A percentile compares a stretch with the other conserved stretches of the same genome.
phyloP scores from a whole-genome alignment of 2,797 vertebrate species.

The Coregonus ussuriensis region DNA sequence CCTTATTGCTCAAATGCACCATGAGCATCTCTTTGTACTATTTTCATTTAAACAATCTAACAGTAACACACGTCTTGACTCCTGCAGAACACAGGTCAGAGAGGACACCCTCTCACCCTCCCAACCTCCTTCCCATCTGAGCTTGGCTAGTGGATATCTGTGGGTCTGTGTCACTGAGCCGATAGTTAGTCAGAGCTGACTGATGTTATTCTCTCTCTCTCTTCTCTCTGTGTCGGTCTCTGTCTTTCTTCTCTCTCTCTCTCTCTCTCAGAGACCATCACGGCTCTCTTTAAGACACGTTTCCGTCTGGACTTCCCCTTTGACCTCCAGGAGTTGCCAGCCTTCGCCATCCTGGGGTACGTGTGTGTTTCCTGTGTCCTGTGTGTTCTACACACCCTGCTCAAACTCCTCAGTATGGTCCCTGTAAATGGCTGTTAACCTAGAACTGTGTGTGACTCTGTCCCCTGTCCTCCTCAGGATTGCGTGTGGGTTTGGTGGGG shows the following conservation, averaged over 20 bases:
- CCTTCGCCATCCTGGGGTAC: slow-evolving; percentile 96
- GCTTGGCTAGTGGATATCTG: no score
- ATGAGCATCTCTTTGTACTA: no score
- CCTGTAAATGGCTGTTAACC: background rate
- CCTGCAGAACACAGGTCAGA: no score
- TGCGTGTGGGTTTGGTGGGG: slow-evolving; percentile 93
- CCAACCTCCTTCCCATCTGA: no score
- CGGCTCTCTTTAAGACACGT: slow-evolving; percentile 96
- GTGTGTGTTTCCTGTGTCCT: slow-evolving; percentile 38
- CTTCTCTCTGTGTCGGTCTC: slow-evolving; percentile 22
- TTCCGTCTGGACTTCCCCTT: slow-evolving; percentile 98
- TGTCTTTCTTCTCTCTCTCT: background rate
- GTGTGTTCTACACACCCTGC: background rate
- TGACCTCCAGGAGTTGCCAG: slow-evolving; percentile 96
- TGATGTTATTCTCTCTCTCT: slow-evolving; percentile 22
- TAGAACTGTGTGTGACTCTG: slow-evolving; percentile 5
- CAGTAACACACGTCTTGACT: no score
- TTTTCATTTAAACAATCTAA: no score
- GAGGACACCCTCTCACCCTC: no score
- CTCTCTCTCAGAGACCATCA: slow-evolving; percentile 89
- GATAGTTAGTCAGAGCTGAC: slow-evolving; percentile 11
- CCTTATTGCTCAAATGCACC: no score
- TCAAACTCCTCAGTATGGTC: background rate
- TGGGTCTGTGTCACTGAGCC: slow-evolving; percentile 5
- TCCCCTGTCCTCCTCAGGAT: slow-evolving; percentile 73